Evolutionary conservation across 1,140 invertebrate species (phyloP).

Genomic region (Lucilia sericata): DNA sequence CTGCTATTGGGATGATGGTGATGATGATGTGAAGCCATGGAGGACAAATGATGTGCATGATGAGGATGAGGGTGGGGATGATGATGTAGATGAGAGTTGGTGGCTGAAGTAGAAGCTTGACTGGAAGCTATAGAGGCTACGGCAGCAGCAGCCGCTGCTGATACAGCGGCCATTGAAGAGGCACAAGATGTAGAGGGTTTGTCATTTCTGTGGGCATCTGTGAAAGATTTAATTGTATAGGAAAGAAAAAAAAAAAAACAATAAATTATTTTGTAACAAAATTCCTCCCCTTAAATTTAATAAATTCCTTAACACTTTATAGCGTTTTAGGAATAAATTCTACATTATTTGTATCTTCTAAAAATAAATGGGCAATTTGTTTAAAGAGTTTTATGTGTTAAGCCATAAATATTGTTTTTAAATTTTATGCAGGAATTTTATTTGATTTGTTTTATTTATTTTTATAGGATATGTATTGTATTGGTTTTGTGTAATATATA

Average conservation of each 20-base stretch:
- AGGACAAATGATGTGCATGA: conserved; percentile 51
- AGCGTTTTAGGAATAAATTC: background rate
- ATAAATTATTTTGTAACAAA: background rate
- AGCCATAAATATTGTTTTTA: conserved; percentile 48
- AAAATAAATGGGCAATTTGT: background rate
- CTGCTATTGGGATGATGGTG: conserved; percentile 53
- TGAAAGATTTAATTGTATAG: background rate
- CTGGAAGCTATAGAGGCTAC: conserved; percentile 55
- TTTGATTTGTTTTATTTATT: conserved; percentile 32
- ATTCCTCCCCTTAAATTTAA: background rate
- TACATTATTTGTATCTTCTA: background rate
- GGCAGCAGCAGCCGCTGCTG: conserved; percentile 43
- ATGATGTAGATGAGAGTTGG: conserved; percentile 46
- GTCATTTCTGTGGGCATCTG: conserved; percentile 48
- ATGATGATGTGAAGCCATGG: conserved; percentile 55
- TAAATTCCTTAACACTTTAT: background rate
- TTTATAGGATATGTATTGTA: background rate
- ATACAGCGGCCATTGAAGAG: conserved; percentile 41
- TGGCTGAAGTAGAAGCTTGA: conserved; percentile 53
- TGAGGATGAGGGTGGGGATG: conserved; percentile 57
- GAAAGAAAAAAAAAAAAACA: conserved; percentile 7
- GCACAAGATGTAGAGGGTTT: conserved; percentile 37
- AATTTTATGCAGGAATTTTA: conserved; percentile 33
- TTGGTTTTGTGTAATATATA: background rate
- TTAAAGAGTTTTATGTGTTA: conserved; percentile 38